Conservation (phyloP, 1,140 invertebrate genomes). For the Drosophila gunungcola region DNA sequence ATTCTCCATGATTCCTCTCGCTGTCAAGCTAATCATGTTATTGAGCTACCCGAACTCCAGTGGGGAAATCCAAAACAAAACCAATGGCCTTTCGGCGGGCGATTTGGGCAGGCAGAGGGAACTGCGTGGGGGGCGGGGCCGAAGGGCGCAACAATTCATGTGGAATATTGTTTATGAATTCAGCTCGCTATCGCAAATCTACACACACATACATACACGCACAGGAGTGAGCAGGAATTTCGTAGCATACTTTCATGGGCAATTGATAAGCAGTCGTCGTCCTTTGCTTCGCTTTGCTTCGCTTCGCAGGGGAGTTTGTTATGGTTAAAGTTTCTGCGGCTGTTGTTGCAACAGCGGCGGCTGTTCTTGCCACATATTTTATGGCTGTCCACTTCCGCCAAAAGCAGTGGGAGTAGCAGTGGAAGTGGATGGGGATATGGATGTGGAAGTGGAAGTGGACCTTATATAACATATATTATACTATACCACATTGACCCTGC, state of each 20-base stretch:
- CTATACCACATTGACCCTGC: not conserved
- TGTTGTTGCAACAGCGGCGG: conserved; percentile 8
- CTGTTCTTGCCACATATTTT: conserved; percentile 52
- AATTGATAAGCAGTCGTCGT: conserved; percentile 60
- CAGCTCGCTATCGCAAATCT: conserved; percentile 63
- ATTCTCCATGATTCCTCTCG: not conserved
- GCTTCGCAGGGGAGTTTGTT: conserved; percentile 44
- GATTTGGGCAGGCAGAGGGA: not conserved
- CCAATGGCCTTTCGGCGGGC: conserved; percentile 21
- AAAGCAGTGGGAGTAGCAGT: not conserved
- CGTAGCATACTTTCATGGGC: conserved; percentile 57
- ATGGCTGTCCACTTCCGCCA: conserved; percentile 65
- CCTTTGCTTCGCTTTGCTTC: not conserved
- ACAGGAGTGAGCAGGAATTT: conserved; percentile 1
- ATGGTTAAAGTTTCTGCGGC: conserved; percentile 59
- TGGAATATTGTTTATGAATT: conserved; percentile 70
- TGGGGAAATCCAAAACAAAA: conserved; percentile 26
- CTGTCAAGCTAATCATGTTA: conserved; percentile 25
- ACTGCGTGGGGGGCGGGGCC: conserved; percentile 15
- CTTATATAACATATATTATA: not conserved
- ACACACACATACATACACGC: conserved; percentile 13
- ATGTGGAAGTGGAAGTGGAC: not conserved
- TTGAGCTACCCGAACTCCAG: conserved; percentile 17
- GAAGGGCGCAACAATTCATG: conserved; percentile 65
- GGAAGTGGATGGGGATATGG: too few species aligned